A percentile compares a stretch with the other conserved stretches of the same genome.
Conservation (phyloP, 2,797 vertebrate species). For the Macrochelys suwanniensis region DNA sequence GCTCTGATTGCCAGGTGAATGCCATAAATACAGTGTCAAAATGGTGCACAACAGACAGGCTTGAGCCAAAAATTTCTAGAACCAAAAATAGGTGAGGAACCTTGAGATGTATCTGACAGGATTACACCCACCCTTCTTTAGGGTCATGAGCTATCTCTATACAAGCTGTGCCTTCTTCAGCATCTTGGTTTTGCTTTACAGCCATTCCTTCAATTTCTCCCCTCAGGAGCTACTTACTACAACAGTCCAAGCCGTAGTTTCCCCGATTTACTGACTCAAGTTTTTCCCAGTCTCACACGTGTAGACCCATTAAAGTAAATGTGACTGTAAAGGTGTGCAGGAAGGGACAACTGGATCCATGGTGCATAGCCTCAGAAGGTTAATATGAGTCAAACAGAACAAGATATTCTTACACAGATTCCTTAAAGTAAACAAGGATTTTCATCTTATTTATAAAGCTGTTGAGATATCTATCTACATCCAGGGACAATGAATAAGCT, state of each 20-base stretch:
- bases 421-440: background rate
- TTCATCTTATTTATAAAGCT: background rate
- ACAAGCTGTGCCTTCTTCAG: background rate
- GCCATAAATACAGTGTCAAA: background rate
- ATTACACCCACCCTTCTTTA: background rate
- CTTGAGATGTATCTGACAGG: background rate
- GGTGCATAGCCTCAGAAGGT: background rate
- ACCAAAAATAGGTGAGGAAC: background rate
- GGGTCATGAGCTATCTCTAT: background rate
- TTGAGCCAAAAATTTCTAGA: background rate
- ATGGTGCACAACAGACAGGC: background rate
- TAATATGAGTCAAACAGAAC: background rate
- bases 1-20: background rate
- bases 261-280: fast-evolving
- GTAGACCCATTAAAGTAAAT: fast-evolving
- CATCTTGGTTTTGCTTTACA: background rate
- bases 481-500: background rate
- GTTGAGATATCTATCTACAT: background rate
- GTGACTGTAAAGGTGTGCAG: background rate
- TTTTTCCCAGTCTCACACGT: background rate
- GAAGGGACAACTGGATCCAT: background rate
- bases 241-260: background rate
- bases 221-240: background rate
- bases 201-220: background rate
- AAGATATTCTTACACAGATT: fast-evolving